Conservation (phyloP, 2,797 vertebrate species). For the Rallus crepitans region DNA sequence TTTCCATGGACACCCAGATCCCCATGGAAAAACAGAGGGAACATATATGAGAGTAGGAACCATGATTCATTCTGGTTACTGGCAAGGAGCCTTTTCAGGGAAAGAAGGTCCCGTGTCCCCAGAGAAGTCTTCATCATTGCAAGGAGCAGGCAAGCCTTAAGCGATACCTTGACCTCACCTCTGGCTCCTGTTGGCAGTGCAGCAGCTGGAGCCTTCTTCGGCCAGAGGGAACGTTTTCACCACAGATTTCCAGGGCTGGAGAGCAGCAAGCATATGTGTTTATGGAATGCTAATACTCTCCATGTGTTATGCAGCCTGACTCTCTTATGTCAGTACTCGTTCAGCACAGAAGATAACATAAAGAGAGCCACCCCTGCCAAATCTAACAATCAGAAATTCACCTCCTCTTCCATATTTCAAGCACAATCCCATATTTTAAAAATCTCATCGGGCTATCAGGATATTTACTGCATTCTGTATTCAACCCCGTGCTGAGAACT, state of each 20-base stretch:
- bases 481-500: neutral
- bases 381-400: slow-evolving; percentile 1
- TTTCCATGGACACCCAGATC: neutral
- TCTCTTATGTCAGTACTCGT: slow-evolving; percentile 15
- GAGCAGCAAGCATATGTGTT: slow-evolving; percentile 27
- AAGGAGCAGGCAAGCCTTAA: neutral
- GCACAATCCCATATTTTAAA: neutral
- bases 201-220: slow-evolving; percentile 55
- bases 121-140: neutral
- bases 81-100: neutral
- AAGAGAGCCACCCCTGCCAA: neutral
- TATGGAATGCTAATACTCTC: slow-evolving; percentile 58
- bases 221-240: neutral
- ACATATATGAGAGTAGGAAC: neutral
- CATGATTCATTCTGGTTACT: neutral
- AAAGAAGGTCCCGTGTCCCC: neutral
- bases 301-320: neutral
- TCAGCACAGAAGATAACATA: slow-evolving; percentile 1
- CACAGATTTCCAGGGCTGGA: neutral
- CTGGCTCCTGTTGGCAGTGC: slow-evolving; percentile 2
- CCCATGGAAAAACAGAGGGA: neutral
- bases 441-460: neutral
- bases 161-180: slow-evolving; percentile 14
- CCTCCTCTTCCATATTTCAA: neutral
- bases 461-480: neutral